Percentiles rank a stretch among this genome's conserved stretches.
phyloP scores from a whole-genome alignment of 2,888 invertebrate species.

The Agrotis ipsilon region DNA sequence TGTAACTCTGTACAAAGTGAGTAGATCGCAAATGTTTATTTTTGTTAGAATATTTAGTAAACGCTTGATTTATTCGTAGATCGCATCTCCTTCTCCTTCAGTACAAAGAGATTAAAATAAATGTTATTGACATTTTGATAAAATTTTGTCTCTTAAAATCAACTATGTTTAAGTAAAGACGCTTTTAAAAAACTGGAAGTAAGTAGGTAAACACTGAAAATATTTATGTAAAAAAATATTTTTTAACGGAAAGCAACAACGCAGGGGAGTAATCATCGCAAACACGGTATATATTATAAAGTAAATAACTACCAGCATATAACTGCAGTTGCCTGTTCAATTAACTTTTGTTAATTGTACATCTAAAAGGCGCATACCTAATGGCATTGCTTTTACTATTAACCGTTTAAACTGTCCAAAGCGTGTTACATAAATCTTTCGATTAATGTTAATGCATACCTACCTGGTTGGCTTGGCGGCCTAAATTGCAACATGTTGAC shows the following conservation, averaged over 20 bases:
- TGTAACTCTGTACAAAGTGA: slow-evolving; percentile 35
- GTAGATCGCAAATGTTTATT: slow-evolving; percentile 56
- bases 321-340: background rate
- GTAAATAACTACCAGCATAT: no score
- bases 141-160: background rate
- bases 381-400: slow-evolving; percentile 20
- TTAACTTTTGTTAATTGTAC: background rate
- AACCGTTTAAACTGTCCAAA: slow-evolving; percentile 29
- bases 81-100: background rate
- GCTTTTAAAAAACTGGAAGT: background rate
- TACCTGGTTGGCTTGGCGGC: slow-evolving; percentile 67
- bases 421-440: slow-evolving; percentile 55
- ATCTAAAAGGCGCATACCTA: background rate
- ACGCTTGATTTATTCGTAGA: slow-evolving; percentile 13
- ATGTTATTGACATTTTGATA: background rate
- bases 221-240: no score
- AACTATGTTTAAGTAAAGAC: background rate
- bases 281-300: background rate
- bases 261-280: background rate
- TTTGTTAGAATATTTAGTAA: slow-evolving; percentile 42
- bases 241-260: no score
- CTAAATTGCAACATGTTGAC: slow-evolving; percentile 74
- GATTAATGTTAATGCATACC: slow-evolving; percentile 74
- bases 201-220: no score
- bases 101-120: background rate